These are phyloP conservation scores for Andrena chrysosceles DNA, from an alignment of 2,888 invertebrate species.

Conservation along the genomic window DNA sequence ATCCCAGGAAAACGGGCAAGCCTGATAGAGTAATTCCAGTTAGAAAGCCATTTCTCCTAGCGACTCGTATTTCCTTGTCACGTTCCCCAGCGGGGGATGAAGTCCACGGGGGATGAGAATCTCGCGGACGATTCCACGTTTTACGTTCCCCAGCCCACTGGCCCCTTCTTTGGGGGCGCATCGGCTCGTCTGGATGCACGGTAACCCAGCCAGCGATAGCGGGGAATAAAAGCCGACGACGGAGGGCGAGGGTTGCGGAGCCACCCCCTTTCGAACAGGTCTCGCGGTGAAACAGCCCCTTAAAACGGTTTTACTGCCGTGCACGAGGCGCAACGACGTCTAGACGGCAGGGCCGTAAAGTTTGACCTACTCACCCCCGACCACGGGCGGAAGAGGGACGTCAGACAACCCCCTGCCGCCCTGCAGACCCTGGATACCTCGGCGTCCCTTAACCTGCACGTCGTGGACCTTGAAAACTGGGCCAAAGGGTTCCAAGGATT, in stretches of 20 bases:
- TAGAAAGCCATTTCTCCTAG: background rate
- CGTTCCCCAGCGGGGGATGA: slow-evolving; percentile 29
- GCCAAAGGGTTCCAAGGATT: slow-evolving; percentile 73
- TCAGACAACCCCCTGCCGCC: slow-evolving; percentile 8
- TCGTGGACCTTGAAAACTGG: slow-evolving; percentile 75
- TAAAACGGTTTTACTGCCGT: slow-evolving; percentile 84
- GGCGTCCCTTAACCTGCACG: slow-evolving; percentile 67
- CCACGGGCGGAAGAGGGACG: slow-evolving; percentile 59
- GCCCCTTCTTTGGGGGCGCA: background rate
- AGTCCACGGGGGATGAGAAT: slow-evolving; percentile 54
- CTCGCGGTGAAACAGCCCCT: slow-evolving; percentile 84
- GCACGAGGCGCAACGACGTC: slow-evolving; percentile 84
- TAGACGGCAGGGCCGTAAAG: slow-evolving; percentile 84
- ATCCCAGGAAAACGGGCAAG: slow-evolving; percentile 7
- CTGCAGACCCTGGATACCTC: slow-evolving; percentile 28
- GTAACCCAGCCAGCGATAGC: slow-evolving; percentile 34
- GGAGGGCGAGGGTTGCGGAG: slow-evolving; percentile 31
- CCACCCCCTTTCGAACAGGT: slow-evolving; percentile 73
- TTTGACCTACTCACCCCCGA: slow-evolving; percentile 84
- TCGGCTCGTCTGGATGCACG: slow-evolving; percentile 54
- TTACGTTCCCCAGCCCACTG: slow-evolving; percentile 32
- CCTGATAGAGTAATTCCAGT: slow-evolving; percentile 17
- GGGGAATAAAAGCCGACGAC: slow-evolving; percentile 44
- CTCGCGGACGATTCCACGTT: slow-evolving; percentile 66
- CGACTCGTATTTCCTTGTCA: slow-evolving; percentile 48